Base-by-base conservation (phyloP, 2,797 vertebrate species). In the Macropus fuliginosus region DNA sequence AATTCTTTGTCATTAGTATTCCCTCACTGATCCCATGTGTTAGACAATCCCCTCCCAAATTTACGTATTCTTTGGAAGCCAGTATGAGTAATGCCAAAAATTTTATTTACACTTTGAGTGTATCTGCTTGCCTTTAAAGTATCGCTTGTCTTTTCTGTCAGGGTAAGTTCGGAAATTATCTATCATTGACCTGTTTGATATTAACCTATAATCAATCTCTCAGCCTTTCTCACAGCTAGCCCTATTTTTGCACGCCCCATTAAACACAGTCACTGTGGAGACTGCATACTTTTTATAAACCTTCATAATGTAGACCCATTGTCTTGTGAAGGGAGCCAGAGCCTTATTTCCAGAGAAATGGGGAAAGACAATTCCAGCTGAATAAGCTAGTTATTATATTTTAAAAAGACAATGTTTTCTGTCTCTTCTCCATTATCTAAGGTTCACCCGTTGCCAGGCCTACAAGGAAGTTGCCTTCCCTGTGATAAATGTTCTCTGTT, bases 81-180 rank as follows among this genome's bases (percentile, higher is more conserved):
- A 94, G 94, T 12, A 96, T n/a, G 46, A 34, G 56, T 93, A 92
- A 92, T 96, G 55, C 96, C 95, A 95, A 97, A 74, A 56, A 92
- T 6, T 94, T 93, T 94, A 97, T 95, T 96, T 96, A 94, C 95
- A 55, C 28, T 95, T 57, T 91, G 18, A 96, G 96, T 89, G 12
- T 31, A 87, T 91, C 90, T 29, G 91, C 56, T 95, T 93, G 34
- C 11, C 24, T 95, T 94, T 94, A 97, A 94, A 93, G 87, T 93
- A 91, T 92, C 95, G 96, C 96, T 96, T 93, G 92, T 96, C 96
- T 90, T 95, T 90, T 96, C 92, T 94, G 46, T 95, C 94, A 97
- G 89, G 93, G 92, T 18, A 40, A 94, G 55, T 96, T 97, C 56
- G 91, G 56, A 97, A 97, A 97, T 96, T 97, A 97, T 96, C 95